Evolutionary conservation across 2,888 invertebrate genomes (phyloP).

Genomic region (Drosophila austrosaltans): DNA sequence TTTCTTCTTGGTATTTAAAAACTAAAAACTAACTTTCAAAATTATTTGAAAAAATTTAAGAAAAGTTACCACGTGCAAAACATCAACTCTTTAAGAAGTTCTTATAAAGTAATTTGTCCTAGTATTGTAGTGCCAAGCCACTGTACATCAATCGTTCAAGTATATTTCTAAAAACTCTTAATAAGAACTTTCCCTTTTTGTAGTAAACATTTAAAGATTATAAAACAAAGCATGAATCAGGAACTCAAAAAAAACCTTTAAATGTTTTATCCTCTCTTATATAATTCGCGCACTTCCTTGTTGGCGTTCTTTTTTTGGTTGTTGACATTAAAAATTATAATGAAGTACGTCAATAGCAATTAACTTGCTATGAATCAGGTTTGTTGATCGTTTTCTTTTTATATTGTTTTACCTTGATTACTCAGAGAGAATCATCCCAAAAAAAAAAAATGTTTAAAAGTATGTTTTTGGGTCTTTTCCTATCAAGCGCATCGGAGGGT

Average conservation of each 20-base stretch:
- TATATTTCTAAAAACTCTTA: too few species aligned
- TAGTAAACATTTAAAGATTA: too few species aligned
- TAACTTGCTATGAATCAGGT: conserved; percentile 7
- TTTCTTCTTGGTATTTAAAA: too few species aligned
- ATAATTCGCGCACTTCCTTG: not conserved
- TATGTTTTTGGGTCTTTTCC: conserved; percentile 25
- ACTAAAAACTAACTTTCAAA: too few species aligned
- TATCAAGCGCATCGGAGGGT: conserved; percentile 26
- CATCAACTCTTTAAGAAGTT: too few species aligned
- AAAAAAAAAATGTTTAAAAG: not conserved
- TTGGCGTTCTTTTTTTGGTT: not conserved
- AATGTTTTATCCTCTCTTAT: not conserved
- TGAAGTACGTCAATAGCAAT: not conserved
- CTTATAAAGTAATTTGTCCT: too few species aligned
- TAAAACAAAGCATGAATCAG: too few species aligned
- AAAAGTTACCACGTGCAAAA: too few species aligned
- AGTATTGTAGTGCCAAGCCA: too few species aligned
- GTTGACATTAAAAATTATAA: not conserved
- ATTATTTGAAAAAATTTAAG: too few species aligned
- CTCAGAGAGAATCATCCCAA: conserved; percentile 33
- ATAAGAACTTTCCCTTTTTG: too few species aligned
- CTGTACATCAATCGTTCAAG: too few species aligned
- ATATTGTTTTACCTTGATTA: conserved; percentile 23
- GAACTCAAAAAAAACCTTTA: not conserved
- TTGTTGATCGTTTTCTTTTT: conserved; percentile 8